Evolutionary conservation across 2,888 invertebrate genomes (phyloP), one percentile per base, ranked within the genome.

Genomic region (Nomada goodeniana): DNA sequence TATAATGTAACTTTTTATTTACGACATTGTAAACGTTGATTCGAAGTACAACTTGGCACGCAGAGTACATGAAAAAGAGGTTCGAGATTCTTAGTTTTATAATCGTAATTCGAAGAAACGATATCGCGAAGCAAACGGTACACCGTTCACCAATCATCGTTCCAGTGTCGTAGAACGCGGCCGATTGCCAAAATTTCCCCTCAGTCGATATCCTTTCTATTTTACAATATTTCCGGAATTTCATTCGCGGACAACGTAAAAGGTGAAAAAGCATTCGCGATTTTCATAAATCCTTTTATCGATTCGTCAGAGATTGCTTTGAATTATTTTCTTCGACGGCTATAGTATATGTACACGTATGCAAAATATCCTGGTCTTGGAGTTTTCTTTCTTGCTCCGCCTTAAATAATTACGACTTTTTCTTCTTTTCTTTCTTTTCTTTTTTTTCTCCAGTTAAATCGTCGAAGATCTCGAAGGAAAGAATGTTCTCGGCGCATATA

Each of bases 1-100:
- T 79, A 72, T 59, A 79, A 70, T 60, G 70, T 75, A 67, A 53
- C 20, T 47, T 63, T 75, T 78, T 52, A 20, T 79, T 50, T 61
- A 75, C 23, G 60, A 68, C 29, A 68, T 69, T 67, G 68, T 65
- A 57, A 75, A 72, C 53, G 80, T 76, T 83, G 76, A 52, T 69
- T 83, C 75, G 55, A 72, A 75, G 68, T 75, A 83, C 60, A 50
- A 61, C 60, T 83, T 83, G 83, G 83, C 83, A 83, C 83, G 79
- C 80, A 80, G 83, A 80, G 67, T 71, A 80, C 53, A 82, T 23
- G 69, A 70, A 55, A 82, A 70, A 29, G 63, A 61, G 71, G 26
- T 74, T 82, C 57, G 26, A 67, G 26, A 50, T 72, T 44, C 61
- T 50, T 59, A 50, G 57, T 20, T 68, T 60, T 55, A 29, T 53